Evolutionary conservation across 2,888 invertebrate species (phyloP).

Genomic region (Caenorhabditis sp.): DNA sequence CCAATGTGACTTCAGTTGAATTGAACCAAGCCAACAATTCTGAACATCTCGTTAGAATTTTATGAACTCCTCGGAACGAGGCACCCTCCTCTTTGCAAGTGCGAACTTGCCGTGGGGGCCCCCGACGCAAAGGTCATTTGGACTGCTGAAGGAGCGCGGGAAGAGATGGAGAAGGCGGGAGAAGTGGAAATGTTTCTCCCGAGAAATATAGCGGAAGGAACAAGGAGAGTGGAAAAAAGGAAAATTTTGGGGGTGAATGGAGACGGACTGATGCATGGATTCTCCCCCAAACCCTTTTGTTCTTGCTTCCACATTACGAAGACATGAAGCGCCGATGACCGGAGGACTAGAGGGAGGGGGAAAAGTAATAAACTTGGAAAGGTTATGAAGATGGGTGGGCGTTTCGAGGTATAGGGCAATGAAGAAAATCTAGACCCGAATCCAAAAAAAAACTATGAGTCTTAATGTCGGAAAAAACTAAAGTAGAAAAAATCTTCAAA

Average conservation of each 20-base stretch:
- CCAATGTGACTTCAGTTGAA: neutral
- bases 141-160: constrained; percentile 15
- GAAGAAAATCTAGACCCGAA: neutral
- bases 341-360: neutral
- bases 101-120: constrained; percentile 51
- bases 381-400: neutral
- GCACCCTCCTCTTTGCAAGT: constrained; percentile 29
- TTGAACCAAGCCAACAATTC: neutral
- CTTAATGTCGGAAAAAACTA: no score
- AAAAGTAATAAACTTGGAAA: neutral
- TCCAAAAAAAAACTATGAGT: neutral
- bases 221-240: constrained; percentile 34
- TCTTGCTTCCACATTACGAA: constrained; percentile 33
- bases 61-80: constrained; percentile 46
- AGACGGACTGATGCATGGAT: constrained; percentile 48
- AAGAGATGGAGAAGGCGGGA: constrained; percentile 15
- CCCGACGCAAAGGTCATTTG: constrained; percentile 62
- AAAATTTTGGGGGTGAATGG: constrained; percentile 34
- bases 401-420: neutral
- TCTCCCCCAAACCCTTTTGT: constrained; percentile 28
- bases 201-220: constrained; percentile 37
- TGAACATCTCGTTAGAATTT: constrained; percentile 31
- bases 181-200: constrained; percentile 38
- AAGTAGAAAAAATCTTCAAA: no score
- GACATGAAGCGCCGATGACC: neutral